phyloP scores from a whole-genome alignment of 2,888 invertebrate genomes.

The Micropterix aruncella region DNA sequence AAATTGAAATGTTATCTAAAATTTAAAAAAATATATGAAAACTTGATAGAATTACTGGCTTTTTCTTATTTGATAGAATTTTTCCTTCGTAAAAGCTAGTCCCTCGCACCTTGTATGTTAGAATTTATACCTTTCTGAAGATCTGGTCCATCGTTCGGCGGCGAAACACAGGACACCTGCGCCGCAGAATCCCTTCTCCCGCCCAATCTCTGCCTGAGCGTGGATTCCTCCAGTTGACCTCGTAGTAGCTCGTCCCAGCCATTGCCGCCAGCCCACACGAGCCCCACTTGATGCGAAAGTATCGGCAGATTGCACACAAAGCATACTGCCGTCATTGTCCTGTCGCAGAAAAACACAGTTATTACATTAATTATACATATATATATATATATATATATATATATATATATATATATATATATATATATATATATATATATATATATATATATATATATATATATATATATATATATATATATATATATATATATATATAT shows the following conservation, averaged over 20 bases:
- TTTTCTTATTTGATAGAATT: too few relatives aligned
- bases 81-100: too few relatives aligned
- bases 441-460: neutral
- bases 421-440: neutral
- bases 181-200: conserved; percentile 83
- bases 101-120: too few relatives aligned
- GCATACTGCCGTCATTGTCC: conserved; percentile 90
- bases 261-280: conserved; percentile 89
- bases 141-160: conserved; percentile 65
- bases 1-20: too few relatives aligned
- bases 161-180: conserved; percentile 73
- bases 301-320: conserved; percentile 95
- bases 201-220: conserved; percentile 70
- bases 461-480: neutral
- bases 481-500: neutral
- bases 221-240: conserved; percentile 73
- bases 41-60: too few relatives aligned
- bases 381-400: neutral
- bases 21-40: too few relatives aligned
- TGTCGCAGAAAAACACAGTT: conserved; percentile 29
- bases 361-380: neutral
- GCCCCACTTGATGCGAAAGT: conserved; percentile 84
- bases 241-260: conserved; percentile 88
- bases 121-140: conserved; percentile 33
- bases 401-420: neutral